Evolutionary conservation across 2,888 invertebrate species (phyloP).

Genomic region (Parascotia fuliginaria): DNA sequence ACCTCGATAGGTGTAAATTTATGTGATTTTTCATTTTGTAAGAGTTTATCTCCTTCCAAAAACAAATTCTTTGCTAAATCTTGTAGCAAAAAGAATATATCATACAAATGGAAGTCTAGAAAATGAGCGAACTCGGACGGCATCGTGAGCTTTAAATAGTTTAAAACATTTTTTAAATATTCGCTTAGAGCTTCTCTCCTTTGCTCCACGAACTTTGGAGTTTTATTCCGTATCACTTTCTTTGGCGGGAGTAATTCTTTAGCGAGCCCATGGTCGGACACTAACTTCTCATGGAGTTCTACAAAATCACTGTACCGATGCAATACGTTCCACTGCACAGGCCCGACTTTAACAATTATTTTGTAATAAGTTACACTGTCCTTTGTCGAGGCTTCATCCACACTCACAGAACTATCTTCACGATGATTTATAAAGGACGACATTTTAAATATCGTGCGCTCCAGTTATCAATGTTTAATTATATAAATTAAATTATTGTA

Average conservation of each 20-base stretch:
- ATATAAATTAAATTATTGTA: slow-evolving; percentile 16
- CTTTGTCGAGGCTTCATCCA: slow-evolving; percentile 87
- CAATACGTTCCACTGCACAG: slow-evolving; percentile 92
- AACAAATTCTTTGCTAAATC: slow-evolving; percentile 92
- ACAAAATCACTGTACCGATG: slow-evolving; percentile 96
- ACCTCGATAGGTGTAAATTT: slow-evolving; percentile 93
- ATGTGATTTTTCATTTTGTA: slow-evolving; percentile 87
- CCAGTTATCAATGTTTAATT: slow-evolving; percentile 14
- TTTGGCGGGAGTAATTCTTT: slow-evolving; percentile 96
- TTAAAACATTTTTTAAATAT: slow-evolving; percentile 92
- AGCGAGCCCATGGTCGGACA: slow-evolving; percentile 91
- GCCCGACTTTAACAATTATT: slow-evolving; percentile 89
- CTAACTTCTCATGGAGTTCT: slow-evolving; percentile 94
- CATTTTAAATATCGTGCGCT: slow-evolving; percentile 77
- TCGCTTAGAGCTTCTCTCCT: slow-evolving; percentile 92
- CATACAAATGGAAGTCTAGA: slow-evolving; percentile 95
- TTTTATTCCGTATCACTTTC: slow-evolving; percentile 95
- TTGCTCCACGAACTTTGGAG: slow-evolving; percentile 94
- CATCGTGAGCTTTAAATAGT: slow-evolving; percentile 91
- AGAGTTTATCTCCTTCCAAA: slow-evolving; percentile 89
- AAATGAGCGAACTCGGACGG: slow-evolving; percentile 93
- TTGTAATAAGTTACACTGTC: slow-evolving; percentile 90
- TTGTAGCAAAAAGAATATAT: slow-evolving; percentile 94
- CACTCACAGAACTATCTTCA: slow-evolving; percentile 88
- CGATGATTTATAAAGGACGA: slow-evolving; percentile 90